phyloP scores from a whole-genome alignment of 2,888 invertebrate species.

The Cartodere bifasciata region DNA sequence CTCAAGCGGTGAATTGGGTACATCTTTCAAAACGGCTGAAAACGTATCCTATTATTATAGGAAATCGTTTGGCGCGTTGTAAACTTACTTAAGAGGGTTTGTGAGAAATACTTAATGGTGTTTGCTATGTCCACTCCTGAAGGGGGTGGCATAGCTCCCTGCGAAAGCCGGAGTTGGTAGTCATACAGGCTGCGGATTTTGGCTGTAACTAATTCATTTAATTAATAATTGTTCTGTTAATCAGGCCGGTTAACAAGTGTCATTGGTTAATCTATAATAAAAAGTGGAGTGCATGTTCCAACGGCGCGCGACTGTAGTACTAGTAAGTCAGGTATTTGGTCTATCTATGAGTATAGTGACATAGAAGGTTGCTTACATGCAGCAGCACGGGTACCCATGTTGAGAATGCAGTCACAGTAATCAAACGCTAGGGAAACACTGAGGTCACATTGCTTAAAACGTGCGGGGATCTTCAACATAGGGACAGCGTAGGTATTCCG shows the following conservation, averaged over 20 bases:
- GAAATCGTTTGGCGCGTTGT: not conserved
- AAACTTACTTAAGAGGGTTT: conserved; percentile 83
- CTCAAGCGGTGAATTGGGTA: conserved; percentile 82
- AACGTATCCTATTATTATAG: conserved; percentile 12
- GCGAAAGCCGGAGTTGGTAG: conserved; percentile 83
- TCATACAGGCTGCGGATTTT: conserved; percentile 96
- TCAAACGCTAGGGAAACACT: conserved; percentile 40
- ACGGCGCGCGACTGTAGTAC: no score
- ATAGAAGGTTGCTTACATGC: conserved; percentile 60
- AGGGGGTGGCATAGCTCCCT: conserved; percentile 83
- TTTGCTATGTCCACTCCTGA: conserved; percentile 94
- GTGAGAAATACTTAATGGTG: conserved; percentile 95
- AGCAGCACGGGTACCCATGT: conserved; percentile 88
- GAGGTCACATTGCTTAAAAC: conserved; percentile 40
- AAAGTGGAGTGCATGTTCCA: not conserved
- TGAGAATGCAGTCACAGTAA: conserved; percentile 43
- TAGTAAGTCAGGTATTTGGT: not conserved
- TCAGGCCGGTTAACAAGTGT: no score
- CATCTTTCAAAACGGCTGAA: conserved; percentile 90
- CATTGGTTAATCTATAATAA: no score
- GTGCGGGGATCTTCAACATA: conserved; percentile 40
- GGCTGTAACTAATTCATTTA: conserved; percentile 75
- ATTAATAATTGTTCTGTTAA: conserved; percentile 1
- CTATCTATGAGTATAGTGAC: conserved; percentile 6
- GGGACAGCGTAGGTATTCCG: conserved; percentile 34